Base-by-base conservation (phyloP, 1,140 invertebrate species). In the Parapsyche elsis region DNA sequence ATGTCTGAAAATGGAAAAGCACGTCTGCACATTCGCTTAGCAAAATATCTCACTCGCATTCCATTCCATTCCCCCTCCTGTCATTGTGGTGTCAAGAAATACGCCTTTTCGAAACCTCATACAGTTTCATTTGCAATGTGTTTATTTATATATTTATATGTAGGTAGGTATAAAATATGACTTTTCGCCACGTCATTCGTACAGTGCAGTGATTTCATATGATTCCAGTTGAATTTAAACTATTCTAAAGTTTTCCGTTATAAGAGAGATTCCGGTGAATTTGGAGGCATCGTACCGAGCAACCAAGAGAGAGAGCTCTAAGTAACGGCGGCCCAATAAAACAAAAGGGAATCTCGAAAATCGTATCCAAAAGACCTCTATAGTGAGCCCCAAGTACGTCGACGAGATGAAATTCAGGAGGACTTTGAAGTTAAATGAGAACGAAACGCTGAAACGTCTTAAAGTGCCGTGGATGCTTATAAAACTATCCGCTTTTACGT, bases 1-100 rank as follows among this genome's bases (percentile, higher is more conserved):
- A 67, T n/a, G 64, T 61, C 19, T 12, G 73, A 57, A 75, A 75
- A 75, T 75, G 73, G 73, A 75, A 75, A 75, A 75, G 64, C 73
- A 24, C 45, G 73, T 57, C 46, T 26, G 49, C 16, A 53, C 49
- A 53, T 53, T 53, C 49, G 12, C 16, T 12, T 12, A 53, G 12
- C 49, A 53, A 53, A 53, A 53, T 53, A 53, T 53, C 30, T 14
- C 49, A 53, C 49, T 12, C 2, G 49, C 49, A 1, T 53, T 53
- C 49, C 7, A 38, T 38, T 7, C 30, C 30, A 7, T 7, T 38
- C 1, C 30, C 7, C 30, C 2, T n/a, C n/a, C n/a, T n/a, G n/a
- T n/a, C n/a, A n/a, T n/a, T n/a, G 30, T 38, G 30, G 30, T 38
- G 30, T 38, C 30, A 38, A 38, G 30, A 38, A 38, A 7, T 38